Base-by-base conservation (phyloP, 2,113 vertebrate species). In the Ptilorrhoa leucosticta region DNA sequence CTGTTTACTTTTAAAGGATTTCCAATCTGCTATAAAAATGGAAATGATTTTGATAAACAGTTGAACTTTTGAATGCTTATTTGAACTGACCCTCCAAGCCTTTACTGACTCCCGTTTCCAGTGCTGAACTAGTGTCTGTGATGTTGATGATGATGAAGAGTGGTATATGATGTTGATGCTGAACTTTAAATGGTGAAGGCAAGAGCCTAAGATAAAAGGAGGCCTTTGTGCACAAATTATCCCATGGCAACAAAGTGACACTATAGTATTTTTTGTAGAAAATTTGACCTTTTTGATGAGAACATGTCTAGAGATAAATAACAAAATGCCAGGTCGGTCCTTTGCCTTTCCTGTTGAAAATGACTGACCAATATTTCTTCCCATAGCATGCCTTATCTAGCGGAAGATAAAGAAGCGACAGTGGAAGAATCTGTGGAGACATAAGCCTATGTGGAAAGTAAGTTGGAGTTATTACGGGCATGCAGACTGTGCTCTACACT, bases 281-380 rank as follows among this genome's bases (percentile, higher is more conserved):
- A 61, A 27, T 24, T 9, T 94, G 86, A 96, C 89, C 88, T 96
- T 97, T 97, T 71, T 83, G 37, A 61, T 22, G 27, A 85, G 72
- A 45, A 70, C 39, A n/a, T 72, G 40, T 87, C 83, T 96, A 44
- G 47, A 86, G 42, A 50, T 78, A 96, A 96, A 92, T 84, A 79
- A 92, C 50, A 96, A 79, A 83, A 80, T 86, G 28, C 26, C 47
- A 83, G 37, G 71, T 69, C 89, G 87, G 61, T 73, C 37, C 8
- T 85, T 65, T 94, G 71, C 33, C 83, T 95, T 96, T 97, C 63
- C 73, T 81, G 13, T 39, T 1, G 5, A 79, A 90, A 94, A 90
- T 44, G 21, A 77, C 47, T 76, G 58, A 53, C 53, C 24, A 48
- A 1, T 86, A 37, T 93, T 91, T 93, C 33, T 84, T 94, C 50